phyloP scores from a whole-genome alignment of 1,140 invertebrate species.

The Saccostrea echinata region DNA sequence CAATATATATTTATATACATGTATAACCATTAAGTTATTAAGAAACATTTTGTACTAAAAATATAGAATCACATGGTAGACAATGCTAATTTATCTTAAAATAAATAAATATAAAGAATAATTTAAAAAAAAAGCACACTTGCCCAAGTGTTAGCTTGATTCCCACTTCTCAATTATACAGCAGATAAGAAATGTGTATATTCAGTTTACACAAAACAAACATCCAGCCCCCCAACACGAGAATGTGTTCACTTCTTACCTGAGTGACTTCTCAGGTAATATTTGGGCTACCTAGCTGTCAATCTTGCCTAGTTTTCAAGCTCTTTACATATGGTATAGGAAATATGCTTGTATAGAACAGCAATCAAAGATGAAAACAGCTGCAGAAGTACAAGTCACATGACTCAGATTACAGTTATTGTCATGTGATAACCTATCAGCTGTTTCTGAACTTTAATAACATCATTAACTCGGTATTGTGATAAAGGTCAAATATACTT shows the following conservation, averaged over 20 bases:
- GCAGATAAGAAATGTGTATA: background rate
- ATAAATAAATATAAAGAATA: background rate
- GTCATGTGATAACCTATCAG: too few species aligned
- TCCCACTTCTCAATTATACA: background rate
- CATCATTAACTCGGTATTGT: too few species aligned
- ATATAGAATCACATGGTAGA: too few species aligned
- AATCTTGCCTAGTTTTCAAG: background rate
- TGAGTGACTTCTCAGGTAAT: constrained; percentile 15
- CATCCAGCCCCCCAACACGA: background rate
- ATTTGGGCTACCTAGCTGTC: background rate
- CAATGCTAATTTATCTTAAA: background rate
- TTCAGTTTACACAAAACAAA: background rate
- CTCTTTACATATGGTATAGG: background rate
- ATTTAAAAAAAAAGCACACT: background rate
- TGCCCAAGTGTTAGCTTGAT: background rate
- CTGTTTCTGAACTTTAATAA: too few species aligned
- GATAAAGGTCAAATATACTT: too few species aligned
- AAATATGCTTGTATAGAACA: background rate
- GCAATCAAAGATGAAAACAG: too few species aligned
- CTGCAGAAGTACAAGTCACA: too few species aligned
- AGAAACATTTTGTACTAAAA: too few species aligned
- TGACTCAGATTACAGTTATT: too few species aligned
- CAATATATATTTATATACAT: too few species aligned
- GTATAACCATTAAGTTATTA: too few species aligned
- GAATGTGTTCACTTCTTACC: constrained; percentile 21